Base-by-base conservation (phyloP, 2,113 vertebrate genomes). In the Oncorhynchus gorbuscha region DNA sequence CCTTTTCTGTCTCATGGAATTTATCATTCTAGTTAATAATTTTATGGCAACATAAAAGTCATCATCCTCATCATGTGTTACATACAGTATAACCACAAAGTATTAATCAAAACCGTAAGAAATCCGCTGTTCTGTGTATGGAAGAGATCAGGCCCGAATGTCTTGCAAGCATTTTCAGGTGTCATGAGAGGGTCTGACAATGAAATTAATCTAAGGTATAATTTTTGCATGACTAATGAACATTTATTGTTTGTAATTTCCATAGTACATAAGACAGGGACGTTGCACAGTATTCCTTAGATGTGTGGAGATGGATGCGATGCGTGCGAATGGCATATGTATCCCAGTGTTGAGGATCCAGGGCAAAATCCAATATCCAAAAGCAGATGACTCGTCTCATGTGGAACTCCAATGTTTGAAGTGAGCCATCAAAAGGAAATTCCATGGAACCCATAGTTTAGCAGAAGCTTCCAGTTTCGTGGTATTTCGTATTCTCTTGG, bases 321-420 rank as follows among this genome's bases (percentile, higher is more conserved):
- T 58, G 14, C 4, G 16, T 58, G 5, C 5, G 55, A 20, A 58
- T 20, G 14, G 4, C 55, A 9, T 45, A 20, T 14, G 20, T 18
- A 58, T 58, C 55, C 55, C 55, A 2, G 55, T 20, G 39, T 45
- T 45, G 39, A 45, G 9, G 9, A 45, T 39, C 39, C 39, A 9
- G 39, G 39, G 39, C 39, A 39, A 8, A 39, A 39, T 39, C 39
- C 8, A 39, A 39, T 7, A 39, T 45, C 39, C 39, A 3, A 45
- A 81, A 75, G 79, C 81, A 84, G 83, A 82, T 77, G 79, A 84
- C 30, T 18, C 11, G 71, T 48, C 28, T 86, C 89, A 91, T 89
- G 84, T 92, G 89, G 81, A 78, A 67, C 16, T 93, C 90, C 89
- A 82, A 92, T 92, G 89, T 90, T 81, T 82, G 68, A 85, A 79